These are phyloP conservation scores for Taenaris catops DNA, from an alignment of 2,888 invertebrate species.

Conservation along the genomic window DNA sequence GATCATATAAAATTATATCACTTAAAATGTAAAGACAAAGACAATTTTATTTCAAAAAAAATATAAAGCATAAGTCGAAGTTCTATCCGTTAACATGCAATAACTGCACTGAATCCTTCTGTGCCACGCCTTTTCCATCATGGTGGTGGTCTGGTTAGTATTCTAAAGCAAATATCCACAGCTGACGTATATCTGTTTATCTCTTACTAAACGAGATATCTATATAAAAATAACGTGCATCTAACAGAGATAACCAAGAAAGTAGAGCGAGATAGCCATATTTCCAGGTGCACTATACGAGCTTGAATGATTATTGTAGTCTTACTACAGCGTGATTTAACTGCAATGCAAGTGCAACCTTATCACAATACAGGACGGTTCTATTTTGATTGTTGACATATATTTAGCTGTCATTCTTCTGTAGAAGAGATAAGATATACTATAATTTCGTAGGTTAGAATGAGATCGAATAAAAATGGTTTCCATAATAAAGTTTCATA, in stretches of 20 bases:
- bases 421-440: slow-evolving; percentile 47
- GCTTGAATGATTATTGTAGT: slow-evolving; percentile 49
- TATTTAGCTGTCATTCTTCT: slow-evolving; percentile 40
- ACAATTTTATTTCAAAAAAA: background rate
- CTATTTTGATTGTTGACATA: slow-evolving; percentile 46
- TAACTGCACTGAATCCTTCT: slow-evolving; percentile 14
- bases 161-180: slow-evolving; percentile 51
- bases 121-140: slow-evolving; percentile 74
- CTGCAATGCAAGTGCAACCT: slow-evolving; percentile 71
- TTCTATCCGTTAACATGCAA: slow-evolving; percentile 1
- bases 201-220: slow-evolving; percentile 71
- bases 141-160: slow-evolving; percentile 60
- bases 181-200: slow-evolving; percentile 67
- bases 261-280: slow-evolving; percentile 64
- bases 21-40: too few species aligned
- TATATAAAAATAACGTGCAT: slow-evolving; percentile 64
- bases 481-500: slow-evolving; percentile 49
- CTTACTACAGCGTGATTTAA: slow-evolving; percentile 32
- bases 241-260: slow-evolving; percentile 59
- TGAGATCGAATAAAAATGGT: slow-evolving; percentile 43
- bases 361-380: slow-evolving; percentile 49
- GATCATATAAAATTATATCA: too few species aligned
- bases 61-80: slow-evolving; percentile 2
- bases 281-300: slow-evolving; percentile 57
- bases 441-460: slow-evolving; percentile 35